A percentile compares a stretch with the other conserved stretches of the same genome.
Evolutionary conservation across 2,113 vertebrate species (phyloP).

Genomic region (Salvelinus alpinus): DNA sequence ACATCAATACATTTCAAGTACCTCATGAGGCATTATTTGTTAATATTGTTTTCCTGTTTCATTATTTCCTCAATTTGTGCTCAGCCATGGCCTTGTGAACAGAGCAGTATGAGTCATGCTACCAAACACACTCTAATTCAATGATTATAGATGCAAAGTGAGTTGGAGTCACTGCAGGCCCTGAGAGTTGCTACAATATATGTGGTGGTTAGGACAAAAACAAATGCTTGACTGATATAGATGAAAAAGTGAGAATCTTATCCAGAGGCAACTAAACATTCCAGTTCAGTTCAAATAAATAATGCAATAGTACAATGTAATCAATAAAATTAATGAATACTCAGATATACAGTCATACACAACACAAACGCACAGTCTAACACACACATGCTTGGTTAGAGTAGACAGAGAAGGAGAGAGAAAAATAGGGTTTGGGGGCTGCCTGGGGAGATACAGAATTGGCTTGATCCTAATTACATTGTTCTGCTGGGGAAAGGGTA

Average conservation of each 20-base stretch:
- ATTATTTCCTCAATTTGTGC: not conserved
- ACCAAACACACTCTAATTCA: constrained; percentile 9
- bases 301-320: no score
- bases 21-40: not conserved
- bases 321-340: no score
- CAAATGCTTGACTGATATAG: no score
- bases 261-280: no score
- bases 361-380: no score
- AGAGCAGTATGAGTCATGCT: not conserved
- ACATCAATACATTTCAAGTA: not conserved
- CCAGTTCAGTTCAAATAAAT: no score
- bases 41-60: not conserved
- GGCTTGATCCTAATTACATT: constrained; percentile 83
- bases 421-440: constrained; percentile 40
- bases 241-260: no score
- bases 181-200: constrained; percentile 19
- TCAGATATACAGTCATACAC: no score
- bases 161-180: not conserved
- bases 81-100: not conserved
- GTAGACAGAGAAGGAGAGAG: constrained; percentile 8
- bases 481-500: constrained; percentile 81
- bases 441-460: constrained; percentile 80
- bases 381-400: not conserved
- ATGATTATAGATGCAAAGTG: constrained; percentile 14
- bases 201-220: constrained; percentile 16